phyloP scores from a whole-genome alignment of 2,888 invertebrate genomes.

The Marronus borbonicus region DNA sequence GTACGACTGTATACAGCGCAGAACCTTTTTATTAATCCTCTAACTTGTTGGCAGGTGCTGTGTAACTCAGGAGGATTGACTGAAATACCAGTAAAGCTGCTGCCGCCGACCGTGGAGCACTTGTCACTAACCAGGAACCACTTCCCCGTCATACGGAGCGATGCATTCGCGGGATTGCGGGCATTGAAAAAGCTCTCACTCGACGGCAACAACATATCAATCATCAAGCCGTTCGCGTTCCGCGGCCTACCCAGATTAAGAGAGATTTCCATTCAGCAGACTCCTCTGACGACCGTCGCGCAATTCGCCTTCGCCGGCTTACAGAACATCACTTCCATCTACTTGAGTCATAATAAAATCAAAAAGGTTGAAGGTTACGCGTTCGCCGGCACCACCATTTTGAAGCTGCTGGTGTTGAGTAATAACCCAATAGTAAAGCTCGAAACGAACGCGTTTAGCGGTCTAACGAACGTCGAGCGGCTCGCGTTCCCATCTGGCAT shows the following conservation, averaged over 20 bases:
- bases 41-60: conserved; percentile 78
- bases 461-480: conserved; percentile 86
- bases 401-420: conserved; percentile 85
- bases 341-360: conserved; percentile 75
- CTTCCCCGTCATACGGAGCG: conserved; percentile 85
- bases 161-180: conserved; percentile 87
- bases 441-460: conserved; percentile 87
- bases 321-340: conserved; percentile 82
- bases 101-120: conserved; percentile 87
- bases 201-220: conserved; percentile 89
- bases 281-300: conserved; percentile 85
- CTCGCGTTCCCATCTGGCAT: conserved; percentile 89
- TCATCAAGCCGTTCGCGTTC: conserved; percentile 89
- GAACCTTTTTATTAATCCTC: conserved; percentile 53
- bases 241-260: conserved; percentile 84
- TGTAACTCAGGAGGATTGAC: conserved; percentile 89
- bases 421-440: conserved; percentile 89
- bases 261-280: conserved; percentile 89
- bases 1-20: conserved; percentile 23
- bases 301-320: conserved; percentile 89
- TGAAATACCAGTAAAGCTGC: conserved; percentile 83
- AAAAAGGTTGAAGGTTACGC: conserved; percentile 79
- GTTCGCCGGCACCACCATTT: conserved; percentile 89
- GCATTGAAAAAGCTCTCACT: conserved; percentile 86
- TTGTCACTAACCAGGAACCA: conserved; percentile 89